Evolutionary conservation across 1,140 invertebrate species (phyloP).

Genomic region (Euglossa dilemma): DNA sequence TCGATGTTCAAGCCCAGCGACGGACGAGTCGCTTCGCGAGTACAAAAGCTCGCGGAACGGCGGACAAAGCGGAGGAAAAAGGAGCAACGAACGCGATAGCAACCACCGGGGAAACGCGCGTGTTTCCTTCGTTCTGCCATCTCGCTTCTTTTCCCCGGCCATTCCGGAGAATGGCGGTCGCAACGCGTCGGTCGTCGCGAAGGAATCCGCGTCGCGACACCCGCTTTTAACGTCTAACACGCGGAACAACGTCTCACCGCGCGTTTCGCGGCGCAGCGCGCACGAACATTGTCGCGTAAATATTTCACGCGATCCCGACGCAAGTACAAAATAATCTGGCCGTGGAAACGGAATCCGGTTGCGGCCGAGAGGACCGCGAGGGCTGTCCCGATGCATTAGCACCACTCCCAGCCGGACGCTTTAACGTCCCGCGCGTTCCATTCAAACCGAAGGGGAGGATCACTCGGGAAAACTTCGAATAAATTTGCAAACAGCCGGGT

Average conservation of each 20-base stretch:
- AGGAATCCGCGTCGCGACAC: not conserved
- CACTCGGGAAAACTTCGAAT: not conserved
- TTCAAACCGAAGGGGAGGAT: not conserved
- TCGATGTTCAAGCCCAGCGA: not conserved
- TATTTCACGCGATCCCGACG: slow-evolving; percentile 10
- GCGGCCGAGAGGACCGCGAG: not conserved
- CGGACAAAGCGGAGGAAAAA: not conserved
- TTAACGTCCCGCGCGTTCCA: not conserved
- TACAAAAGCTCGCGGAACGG: not conserved
- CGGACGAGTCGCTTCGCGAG: not conserved
- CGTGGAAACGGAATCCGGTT: not conserved
- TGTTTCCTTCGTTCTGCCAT: not conserved
- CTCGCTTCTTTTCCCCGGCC: no score
- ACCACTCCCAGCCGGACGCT: not conserved
- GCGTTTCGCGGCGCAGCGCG: slow-evolving; percentile 5
- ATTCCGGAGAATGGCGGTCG: not conserved
- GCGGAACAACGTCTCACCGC: slow-evolving; percentile 13
- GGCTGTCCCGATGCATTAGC: slow-evolving; percentile 3
- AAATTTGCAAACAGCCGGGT: not conserved
- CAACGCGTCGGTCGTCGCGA: not conserved
- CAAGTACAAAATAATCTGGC: slow-evolving; percentile 13
- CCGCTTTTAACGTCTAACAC: no score
- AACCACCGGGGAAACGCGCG: not conserved
- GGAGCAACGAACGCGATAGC: not conserved
- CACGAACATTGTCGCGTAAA: slow-evolving; percentile 10